These are phyloP conservation scores for Sitta carolinensis DNA, from an alignment of 2,797 vertebrate species.

Conservation along the genomic window DNA sequence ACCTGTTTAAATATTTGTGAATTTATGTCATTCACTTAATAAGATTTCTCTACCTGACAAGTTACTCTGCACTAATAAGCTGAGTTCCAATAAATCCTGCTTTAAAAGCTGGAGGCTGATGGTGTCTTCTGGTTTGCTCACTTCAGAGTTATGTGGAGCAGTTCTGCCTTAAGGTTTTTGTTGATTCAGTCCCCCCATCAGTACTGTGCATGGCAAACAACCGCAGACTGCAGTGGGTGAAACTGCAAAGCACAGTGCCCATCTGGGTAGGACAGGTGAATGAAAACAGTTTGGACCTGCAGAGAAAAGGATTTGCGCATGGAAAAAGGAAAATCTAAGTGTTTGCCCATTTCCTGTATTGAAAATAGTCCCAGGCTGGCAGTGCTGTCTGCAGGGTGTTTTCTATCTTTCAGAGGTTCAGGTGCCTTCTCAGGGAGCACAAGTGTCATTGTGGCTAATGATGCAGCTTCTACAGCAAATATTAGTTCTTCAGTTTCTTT, in stretches of 20 bases:
- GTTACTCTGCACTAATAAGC: neutral
- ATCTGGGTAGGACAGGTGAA: neutral
- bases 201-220: neutral
- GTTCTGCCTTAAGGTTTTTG: neutral
- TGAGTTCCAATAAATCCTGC: neutral
- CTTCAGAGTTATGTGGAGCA: neutral
- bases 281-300: neutral
- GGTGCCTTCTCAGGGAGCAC: neutral
- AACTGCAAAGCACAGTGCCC: neutral
- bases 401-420: neutral
- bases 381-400: neutral
- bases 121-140: neutral
- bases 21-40: neutral
- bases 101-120: neutral
- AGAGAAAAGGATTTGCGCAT: neutral
- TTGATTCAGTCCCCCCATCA: neutral
- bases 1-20: neutral
- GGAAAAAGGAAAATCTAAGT: neutral
- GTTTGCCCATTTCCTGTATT: neutral
- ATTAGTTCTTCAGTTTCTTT: neutral
- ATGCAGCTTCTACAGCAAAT: neutral
- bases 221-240: fast-evolving
- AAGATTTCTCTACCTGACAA: neutral
- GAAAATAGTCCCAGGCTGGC: neutral
- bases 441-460: fast-evolving